Conservation (phyloP, 92 coral and sea anemone genomes). For the Porites rus region DNA sequence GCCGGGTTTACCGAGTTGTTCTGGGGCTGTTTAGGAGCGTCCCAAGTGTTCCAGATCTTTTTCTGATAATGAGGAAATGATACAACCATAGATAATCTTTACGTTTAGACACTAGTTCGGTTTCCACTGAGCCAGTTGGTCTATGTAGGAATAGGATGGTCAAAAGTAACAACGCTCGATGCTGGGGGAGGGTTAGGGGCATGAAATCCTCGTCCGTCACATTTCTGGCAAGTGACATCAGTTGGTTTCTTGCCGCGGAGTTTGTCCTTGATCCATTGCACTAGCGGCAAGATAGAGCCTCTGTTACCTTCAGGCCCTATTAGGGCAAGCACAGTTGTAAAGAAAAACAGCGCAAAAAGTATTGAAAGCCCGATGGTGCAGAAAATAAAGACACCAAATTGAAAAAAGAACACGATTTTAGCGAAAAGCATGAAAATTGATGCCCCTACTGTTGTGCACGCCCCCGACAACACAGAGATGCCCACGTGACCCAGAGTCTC, state of each 20-base stretch:
- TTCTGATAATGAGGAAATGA: too few relatives aligned
- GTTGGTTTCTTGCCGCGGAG: conserved; percentile 50
- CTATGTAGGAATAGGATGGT: neutral
- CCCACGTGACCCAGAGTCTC: conserved; percentile 82
- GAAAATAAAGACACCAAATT: conserved; percentile 83
- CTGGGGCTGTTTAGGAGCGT: too few relatives aligned
- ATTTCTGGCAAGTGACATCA: conserved; percentile 69
- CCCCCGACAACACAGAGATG: conserved; percentile 84
- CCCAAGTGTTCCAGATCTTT: too few relatives aligned
- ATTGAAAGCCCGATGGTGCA: conserved; percentile 86
- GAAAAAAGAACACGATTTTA: conserved; percentile 74
- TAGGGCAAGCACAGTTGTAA: conserved; percentile 64
- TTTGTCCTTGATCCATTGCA: conserved; percentile 49
- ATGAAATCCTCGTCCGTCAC: conserved; percentile 84
- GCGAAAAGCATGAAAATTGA: conserved; percentile 84
- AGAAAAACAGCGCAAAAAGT: conserved; percentile 71
- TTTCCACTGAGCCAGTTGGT: too few relatives aligned
- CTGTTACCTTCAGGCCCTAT: conserved; percentile 75
- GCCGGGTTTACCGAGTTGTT: too few relatives aligned
- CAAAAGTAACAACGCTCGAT: neutral
- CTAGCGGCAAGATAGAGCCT: conserved; percentile 64
- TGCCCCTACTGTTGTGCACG: conserved; percentile 83
- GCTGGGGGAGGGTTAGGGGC: conserved; percentile 17
- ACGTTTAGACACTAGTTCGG: too few relatives aligned
- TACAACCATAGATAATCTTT: too few relatives aligned